Percentiles rank a stretch among this genome's conserved stretches.
These are phyloP conservation scores for Kradibia gibbosae DNA, from an alignment of 1,140 invertebrate species.

Conservation along the genomic window DNA sequence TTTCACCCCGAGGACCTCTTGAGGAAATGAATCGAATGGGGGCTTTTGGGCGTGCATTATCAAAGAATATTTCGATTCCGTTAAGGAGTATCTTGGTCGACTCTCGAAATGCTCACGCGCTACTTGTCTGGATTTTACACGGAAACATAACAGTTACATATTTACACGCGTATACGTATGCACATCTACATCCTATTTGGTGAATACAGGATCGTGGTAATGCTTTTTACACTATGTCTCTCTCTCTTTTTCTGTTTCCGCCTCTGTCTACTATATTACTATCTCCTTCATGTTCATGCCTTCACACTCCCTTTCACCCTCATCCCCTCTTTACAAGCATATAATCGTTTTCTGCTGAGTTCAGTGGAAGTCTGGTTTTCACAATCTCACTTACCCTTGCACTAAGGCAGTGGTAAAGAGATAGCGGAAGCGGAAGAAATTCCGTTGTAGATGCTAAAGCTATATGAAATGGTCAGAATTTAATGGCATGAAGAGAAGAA, in stretches of 20 bases:
- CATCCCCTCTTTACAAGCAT: neutral
- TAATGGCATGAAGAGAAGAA: neutral
- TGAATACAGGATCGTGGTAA: constrained; percentile 1
- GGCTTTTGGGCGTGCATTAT: constrained; percentile 5
- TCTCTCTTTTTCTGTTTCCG: constrained; percentile 7
- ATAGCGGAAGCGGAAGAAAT: constrained; percentile 30
- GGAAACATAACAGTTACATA: neutral
- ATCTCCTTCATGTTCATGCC: neutral
- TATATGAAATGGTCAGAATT: neutral
- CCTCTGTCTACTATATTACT: neutral
- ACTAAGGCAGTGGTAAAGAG: neutral
- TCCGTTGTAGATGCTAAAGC: neutral
- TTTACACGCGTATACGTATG: neutral
- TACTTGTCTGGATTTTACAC: neutral
- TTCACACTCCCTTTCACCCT: neutral
- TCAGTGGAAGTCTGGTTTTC: neutral
- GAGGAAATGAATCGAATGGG: neutral
- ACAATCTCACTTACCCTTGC: neutral
- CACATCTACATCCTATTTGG: neutral
- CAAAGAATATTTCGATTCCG: constrained; percentile 28
- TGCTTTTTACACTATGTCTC: neutral
- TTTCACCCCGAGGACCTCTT: neutral
- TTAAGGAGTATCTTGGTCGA: constrained; percentile 24
- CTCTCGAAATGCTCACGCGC: constrained; percentile 12
- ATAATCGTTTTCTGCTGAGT: constrained; percentile 34